Evolutionary conservation across 2,113 vertebrate genomes (phyloP), one percentile per base, ranked within the genome.

Genomic region (Chauna torquata): DNA sequence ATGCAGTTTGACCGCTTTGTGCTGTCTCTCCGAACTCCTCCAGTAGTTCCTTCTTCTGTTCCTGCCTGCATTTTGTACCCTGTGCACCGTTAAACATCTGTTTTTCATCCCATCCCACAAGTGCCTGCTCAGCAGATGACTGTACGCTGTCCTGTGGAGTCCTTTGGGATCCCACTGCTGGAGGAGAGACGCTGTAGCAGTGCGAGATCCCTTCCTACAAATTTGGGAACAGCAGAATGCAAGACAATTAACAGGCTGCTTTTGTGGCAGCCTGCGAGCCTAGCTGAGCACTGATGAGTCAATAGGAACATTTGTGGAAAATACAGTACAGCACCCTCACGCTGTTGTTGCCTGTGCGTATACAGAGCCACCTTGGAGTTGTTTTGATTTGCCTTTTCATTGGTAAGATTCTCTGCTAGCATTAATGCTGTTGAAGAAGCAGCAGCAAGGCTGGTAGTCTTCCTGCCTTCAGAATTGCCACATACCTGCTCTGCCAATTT

Each of bases 371-470:
- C 65, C 91, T 40, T 3, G 3, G 78, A 40, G 74, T 38, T 87
- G 91, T 76, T 95, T 91, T 91, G 91, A 85, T 96, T 94, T 87
- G 74, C 84, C 84, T 87, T 91, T 92, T 91, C 54, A 27, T 22
- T 10, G 70, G 23, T 68, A 44, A 15, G 78, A 76, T 88, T 70
- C 85, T 91, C 81, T 95, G 70, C 75, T 69, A 62, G 40, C 49
- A 4, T 77, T 88, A 68, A n/a, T 32, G 74, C 30, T 52, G 0
- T 2, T 13, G 64, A 83, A 65, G 30, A 74, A 64, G 75, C 89
- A 87, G 55, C n/a, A 25, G 52, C 9, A 13, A 71, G 76, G 72
- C 82, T 82, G 83, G n/a, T 61, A 70, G 6, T 86, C 52, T 76
- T 42, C 36, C 55, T 58, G 57, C 76, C 72, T 55, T 44, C n/a